A percentile compares a stretch with the other conserved stretches of the same genome.
phyloP scores from a whole-genome alignment of 92 coral and sea anemone species.

The Umimayanthus chanpuru region DNA sequence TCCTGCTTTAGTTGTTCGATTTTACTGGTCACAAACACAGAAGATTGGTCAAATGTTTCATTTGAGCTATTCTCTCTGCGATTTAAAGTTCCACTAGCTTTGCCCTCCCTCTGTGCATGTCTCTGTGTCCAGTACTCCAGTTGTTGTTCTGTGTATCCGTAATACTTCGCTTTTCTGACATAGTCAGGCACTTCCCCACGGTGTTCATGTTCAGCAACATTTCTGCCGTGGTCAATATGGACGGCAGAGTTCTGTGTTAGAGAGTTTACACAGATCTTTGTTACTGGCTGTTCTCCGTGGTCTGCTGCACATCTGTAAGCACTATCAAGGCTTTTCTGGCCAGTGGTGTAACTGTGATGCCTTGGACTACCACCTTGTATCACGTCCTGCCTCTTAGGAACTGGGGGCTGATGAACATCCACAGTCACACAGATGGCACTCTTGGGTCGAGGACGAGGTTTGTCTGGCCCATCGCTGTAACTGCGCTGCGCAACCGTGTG shows the following conservation, averaged over 20 bases:
- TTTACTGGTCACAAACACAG: constrained; percentile 26
- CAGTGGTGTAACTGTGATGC: not conserved
- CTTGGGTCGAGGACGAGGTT: constrained; percentile 18
- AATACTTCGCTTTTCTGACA: constrained; percentile 35
- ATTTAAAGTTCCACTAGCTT: not conserved
- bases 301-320: not conserved
- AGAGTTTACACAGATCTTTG: not conserved
- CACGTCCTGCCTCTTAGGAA: constrained; percentile 7
- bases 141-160: constrained; percentile 40
- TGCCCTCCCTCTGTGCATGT: constrained; percentile 17
- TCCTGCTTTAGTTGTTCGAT: constrained; percentile 43
- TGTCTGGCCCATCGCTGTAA: constrained; percentile 4
- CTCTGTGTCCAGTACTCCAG: constrained; percentile 43
- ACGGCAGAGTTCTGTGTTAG: constrained; percentile 16
- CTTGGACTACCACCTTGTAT: constrained; percentile 4
- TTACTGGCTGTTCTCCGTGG: not conserved
- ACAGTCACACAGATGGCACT: constrained; percentile 15
- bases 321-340: constrained; percentile 1
- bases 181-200: constrained; percentile 14
- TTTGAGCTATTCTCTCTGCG: constrained; percentile 8
- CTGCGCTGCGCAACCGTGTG: constrained; percentile 17
- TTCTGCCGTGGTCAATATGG: not conserved
- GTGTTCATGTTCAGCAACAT: not conserved
- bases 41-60: not conserved
- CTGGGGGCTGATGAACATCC: constrained; percentile 3